Conservation (phyloP, 2,888 invertebrate genomes). For the Eulithis prunata region DNA sequence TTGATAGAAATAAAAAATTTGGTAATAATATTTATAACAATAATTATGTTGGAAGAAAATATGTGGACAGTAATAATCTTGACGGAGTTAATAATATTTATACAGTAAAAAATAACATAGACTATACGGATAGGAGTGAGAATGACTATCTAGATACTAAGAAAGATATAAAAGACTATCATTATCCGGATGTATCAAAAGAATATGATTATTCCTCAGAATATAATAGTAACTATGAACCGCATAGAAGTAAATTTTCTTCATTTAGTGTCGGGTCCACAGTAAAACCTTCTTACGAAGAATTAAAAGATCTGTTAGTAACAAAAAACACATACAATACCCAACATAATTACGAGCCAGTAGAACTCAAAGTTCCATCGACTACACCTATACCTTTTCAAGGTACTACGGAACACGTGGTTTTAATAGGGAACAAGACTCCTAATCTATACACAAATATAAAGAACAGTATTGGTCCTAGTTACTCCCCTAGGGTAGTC, state of each 20-base stretch:
- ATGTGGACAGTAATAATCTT: no score
- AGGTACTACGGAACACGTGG: slow-evolving; percentile 57
- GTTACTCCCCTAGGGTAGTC: slow-evolving; percentile 34
- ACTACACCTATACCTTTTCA: slow-evolving; percentile 49
- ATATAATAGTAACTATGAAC: slow-evolving; percentile 56
- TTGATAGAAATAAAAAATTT: neutral
- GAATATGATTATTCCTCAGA: slow-evolving; percentile 71
- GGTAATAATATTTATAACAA: slow-evolving; percentile 29
- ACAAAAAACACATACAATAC: slow-evolving; percentile 51
- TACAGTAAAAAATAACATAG: slow-evolving; percentile 13
- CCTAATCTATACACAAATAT: slow-evolving; percentile 64
- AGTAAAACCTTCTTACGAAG: slow-evolving; percentile 56
- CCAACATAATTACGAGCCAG: slow-evolving; percentile 45
- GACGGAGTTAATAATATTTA: slow-evolving; percentile 10
- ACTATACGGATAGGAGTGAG: slow-evolving; percentile 41
- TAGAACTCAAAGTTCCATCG: slow-evolving; percentile 54
- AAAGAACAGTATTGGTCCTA: slow-evolving; percentile 46
- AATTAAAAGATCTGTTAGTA: slow-evolving; percentile 62
- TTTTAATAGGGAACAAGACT: slow-evolving; percentile 56
- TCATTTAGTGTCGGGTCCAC: slow-evolving; percentile 44
- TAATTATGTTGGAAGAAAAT: slow-evolving; percentile 12
- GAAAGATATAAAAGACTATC: slow-evolving; percentile 39
- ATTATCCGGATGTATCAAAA: slow-evolving; percentile 62
- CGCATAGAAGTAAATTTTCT: slow-evolving; percentile 63
- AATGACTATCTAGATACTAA: slow-evolving; percentile 35